Evolutionary conservation across 1,140 invertebrate genomes (phyloP).

Genomic region (Drosophila tani): DNA sequence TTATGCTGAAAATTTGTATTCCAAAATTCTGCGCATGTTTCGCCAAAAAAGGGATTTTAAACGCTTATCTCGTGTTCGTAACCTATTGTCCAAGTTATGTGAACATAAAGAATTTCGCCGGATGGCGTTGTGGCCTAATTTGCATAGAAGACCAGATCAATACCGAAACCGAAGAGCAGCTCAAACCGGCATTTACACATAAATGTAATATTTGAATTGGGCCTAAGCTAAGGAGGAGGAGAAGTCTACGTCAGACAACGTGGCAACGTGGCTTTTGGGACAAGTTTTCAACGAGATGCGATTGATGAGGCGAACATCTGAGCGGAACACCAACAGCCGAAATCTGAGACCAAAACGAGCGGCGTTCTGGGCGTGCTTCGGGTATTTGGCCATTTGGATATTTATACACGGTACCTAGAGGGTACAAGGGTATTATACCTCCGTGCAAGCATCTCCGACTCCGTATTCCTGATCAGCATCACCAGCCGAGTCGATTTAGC

Average conservation of each 20-base stretch:
- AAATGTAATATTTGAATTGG: conserved; percentile 36
- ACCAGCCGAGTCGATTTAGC: no score
- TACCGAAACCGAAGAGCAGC: conserved; percentile 28
- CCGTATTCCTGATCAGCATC: no score
- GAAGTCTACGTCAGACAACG: conserved; percentile 1
- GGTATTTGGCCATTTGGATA: conserved; percentile 10
- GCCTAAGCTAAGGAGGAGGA: conserved; percentile 1
- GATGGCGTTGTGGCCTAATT: conserved; percentile 42
- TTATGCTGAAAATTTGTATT: conserved; percentile 21
- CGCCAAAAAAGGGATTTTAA: conserved; percentile 28
- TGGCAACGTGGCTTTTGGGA: conserved; percentile 23
- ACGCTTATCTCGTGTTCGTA: conserved; percentile 30
- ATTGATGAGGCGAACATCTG: not conserved
- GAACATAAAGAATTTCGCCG: conserved; percentile 22
- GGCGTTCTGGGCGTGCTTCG: conserved; percentile 25
- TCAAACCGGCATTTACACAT: conserved; percentile 43
- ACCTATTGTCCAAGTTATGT: conserved; percentile 44
- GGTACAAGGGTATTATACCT: no score
- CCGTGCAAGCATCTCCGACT: no score
- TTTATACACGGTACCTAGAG: no score
- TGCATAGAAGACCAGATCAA: conserved; percentile 53
- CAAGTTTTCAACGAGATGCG: conserved; percentile 20
- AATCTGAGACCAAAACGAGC: conserved; percentile 13
- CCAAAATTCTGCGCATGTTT: conserved; percentile 28
- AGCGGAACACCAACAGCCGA: not conserved